Percentiles rank a stretch among this genome's conserved stretches.
These are phyloP conservation scores for Drosophila nigricruria DNA, from an alignment of 2,888 invertebrate genomes.

Conservation along the genomic window DNA sequence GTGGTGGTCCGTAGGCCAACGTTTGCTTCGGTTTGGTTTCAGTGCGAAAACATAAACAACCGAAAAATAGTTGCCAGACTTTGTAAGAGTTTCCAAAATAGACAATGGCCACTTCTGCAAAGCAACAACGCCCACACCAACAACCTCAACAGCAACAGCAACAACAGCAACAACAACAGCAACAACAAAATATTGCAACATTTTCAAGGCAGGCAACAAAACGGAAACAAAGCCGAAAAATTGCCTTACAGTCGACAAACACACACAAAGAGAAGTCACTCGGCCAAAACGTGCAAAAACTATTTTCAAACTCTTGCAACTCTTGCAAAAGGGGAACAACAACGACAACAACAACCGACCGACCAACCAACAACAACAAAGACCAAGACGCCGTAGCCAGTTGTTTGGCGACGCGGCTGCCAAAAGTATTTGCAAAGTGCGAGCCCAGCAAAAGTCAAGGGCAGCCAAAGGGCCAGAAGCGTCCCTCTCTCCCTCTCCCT, in stretches of 20 bases:
- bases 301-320: conserved; percentile 70
- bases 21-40: conserved; percentile 33
- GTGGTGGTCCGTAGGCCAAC: conserved; percentile 46
- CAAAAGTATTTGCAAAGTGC: conserved; percentile 77
- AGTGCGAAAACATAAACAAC: conserved; percentile 55
- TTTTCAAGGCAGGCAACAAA: conserved; percentile 63
- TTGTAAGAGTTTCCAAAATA: conserved; percentile 69
- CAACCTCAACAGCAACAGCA: conserved; percentile 12
- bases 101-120: conserved; percentile 61
- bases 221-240: conserved; percentile 74
- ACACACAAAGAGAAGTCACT: conserved; percentile 68
- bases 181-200: conserved; percentile 58
- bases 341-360: conserved; percentile 14
- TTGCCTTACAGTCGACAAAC: conserved; percentile 58
- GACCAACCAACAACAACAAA: conserved; percentile 24
- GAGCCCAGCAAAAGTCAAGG: conserved; percentile 78
- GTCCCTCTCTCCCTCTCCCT: neutral
- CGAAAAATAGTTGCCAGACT: conserved; percentile 41
- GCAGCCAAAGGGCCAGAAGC: conserved; percentile 54
- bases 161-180: conserved; percentile 15
- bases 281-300: conserved; percentile 78
- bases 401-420: conserved; percentile 74
- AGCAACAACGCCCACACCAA: conserved; percentile 48
- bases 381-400: conserved; percentile 36
- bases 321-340: conserved; percentile 37